Base-by-base conservation (phyloP, 2,113 vertebrate genomes). In the Copsychus sechellarum region DNA sequence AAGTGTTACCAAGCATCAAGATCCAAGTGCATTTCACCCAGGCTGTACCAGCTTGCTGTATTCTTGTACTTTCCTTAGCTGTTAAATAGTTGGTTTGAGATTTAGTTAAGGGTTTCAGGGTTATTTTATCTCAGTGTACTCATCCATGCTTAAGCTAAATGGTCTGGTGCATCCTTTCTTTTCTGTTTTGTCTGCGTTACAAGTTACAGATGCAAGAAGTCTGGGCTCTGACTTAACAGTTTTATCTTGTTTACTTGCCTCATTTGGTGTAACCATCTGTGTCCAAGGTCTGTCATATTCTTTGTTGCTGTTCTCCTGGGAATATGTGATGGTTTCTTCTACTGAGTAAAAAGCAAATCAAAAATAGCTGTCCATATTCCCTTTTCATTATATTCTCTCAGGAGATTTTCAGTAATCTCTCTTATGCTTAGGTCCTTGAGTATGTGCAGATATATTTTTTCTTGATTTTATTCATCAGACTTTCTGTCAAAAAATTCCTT, bases 181-280 rank as follows among this genome's bases (percentile, higher is more conserved):
- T 81, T 43, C n/a, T 53, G 12, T 51, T 96, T 86, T 56, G 28
- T 87, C 61, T 62, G 18, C 64, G 12, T 77, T 80, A 61, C 36
- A 72, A 88, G 40, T 69, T 80, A 76, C 42, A 85, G 43, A 86
- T 43, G n/a, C 31, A 69, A 74, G 34, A 84, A 82, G 10, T 76
- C 71, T 90, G 54, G 20, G 28, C 62, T 90, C 34, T 76, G 62
- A 72, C 43, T 82, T 81, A 21, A 48, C 20, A 79, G 38, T 81
- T 95, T 83, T 58, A 33, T 66, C 60, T 90, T 92, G 33, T 80
- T 86, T 94, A 56, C 88, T 82, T 90, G 36, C 26, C 18, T 88
- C 26, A 86, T 85, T 82, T 84, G 25, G 54, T 81, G 51, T 54
- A 93, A 70, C 25, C 24, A 76, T 79, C 71, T 93, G 57, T 95